Conservation (phyloP, 2,888 invertebrate genomes). For the Cheilosia impressa region DNA sequence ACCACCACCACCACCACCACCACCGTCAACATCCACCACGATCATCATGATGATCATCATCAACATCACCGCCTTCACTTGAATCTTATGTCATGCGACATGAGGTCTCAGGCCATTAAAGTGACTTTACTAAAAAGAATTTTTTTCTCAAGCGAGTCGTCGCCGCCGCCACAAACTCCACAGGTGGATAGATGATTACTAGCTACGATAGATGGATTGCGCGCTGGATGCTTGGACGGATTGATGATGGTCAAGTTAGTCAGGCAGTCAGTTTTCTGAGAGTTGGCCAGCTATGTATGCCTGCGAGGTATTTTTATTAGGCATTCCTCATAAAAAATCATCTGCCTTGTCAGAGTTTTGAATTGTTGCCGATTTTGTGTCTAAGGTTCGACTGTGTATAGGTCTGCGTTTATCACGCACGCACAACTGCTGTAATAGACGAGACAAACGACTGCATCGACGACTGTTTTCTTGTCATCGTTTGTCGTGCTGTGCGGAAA, state of each 20-base stretch:
- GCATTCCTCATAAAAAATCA: conserved; percentile 73
- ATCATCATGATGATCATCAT: conserved; percentile 15
- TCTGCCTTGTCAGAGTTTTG: conserved; percentile 72
- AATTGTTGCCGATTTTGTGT: conserved; percentile 70
- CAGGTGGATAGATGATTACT: conserved; percentile 72
- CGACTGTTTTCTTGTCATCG: conserved; percentile 68
- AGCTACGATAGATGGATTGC: conserved; percentile 52
- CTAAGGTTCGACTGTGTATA: conserved; percentile 12
- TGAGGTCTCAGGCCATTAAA: conserved; percentile 61
- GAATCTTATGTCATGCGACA: conserved; percentile 68
- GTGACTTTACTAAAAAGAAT: conserved; percentile 63
- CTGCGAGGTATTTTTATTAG: conserved; percentile 74
- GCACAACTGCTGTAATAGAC: conserved; percentile 61
- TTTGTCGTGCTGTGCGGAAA: conserved; percentile 58
- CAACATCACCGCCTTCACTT: conserved; percentile 62
- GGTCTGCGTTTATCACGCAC: conserved; percentile 26
- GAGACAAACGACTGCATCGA: conserved; percentile 46
- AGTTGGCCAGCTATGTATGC: conserved; percentile 52
- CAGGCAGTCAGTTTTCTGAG: conserved; percentile 53
- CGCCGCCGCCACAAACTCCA: conserved; percentile 53
- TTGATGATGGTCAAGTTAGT: conserved; percentile 74
- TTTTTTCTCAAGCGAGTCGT: conserved; percentile 34
- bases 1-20: conserved; percentile 1
- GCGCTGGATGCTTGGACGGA: conserved; percentile 59
- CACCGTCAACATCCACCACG: conserved; percentile 9